phyloP scores from a whole-genome alignment of 2,113 vertebrate genomes.

The Lutjanus erythropterus region DNA sequence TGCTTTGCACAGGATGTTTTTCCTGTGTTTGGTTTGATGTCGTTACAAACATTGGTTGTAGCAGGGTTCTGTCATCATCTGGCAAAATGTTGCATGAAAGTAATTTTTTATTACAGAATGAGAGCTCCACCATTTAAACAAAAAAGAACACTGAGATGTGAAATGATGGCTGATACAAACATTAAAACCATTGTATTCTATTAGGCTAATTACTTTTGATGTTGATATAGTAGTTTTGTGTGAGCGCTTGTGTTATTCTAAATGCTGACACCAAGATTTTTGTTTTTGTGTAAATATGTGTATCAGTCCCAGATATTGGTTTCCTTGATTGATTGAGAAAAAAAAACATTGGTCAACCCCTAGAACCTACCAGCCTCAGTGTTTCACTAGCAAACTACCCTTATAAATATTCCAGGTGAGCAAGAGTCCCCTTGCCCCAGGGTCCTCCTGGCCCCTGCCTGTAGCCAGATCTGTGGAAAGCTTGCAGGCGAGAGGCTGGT shows the following conservation, averaged over 20 bases:
- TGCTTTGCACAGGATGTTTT: constrained; percentile 28
- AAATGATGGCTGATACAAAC: background rate
- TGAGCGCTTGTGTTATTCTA: too few relatives aligned
- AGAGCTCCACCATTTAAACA: background rate
- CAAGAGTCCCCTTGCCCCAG: background rate
- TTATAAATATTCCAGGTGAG: background rate
- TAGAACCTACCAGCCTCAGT: background rate
- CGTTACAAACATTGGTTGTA: constrained; percentile 13
- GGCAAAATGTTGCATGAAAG: background rate
- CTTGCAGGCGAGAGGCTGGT: background rate
- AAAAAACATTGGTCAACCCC: too few relatives aligned
- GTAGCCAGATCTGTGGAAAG: background rate
- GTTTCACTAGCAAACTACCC: background rate
- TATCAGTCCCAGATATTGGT: too few relatives aligned
- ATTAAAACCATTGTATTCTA: too few relatives aligned
- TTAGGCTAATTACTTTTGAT: too few relatives aligned
- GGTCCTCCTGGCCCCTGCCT: background rate
- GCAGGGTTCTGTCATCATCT: background rate
- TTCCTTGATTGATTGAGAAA: too few relatives aligned
- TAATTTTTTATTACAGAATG: constrained; percentile 4
- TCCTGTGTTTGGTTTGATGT: constrained; percentile 15
- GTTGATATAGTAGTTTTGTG: too few relatives aligned
- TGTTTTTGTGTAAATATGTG: too few relatives aligned
- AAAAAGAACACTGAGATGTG: background rate
- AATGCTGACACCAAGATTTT: too few relatives aligned